Evolutionary conservation across 92 coral and sea anemone species (phyloP).

Genomic region (Meandrina meandrites): DNA sequence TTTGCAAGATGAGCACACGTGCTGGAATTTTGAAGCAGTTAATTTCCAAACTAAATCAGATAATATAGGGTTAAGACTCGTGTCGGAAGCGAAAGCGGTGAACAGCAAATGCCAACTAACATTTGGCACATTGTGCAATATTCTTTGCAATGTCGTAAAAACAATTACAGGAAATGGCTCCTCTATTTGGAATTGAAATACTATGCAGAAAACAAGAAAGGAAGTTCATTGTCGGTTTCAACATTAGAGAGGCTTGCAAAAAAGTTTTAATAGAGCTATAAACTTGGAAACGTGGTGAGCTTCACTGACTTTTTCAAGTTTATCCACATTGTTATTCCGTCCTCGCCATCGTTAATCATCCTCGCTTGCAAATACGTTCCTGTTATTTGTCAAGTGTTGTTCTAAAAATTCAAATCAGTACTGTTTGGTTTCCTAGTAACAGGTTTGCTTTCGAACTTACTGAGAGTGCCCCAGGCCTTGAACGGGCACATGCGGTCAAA

Average conservation of each 20-base stretch:
- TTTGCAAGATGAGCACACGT: background rate
- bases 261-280: background rate
- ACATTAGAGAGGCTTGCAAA: background rate
- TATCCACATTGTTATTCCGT: background rate
- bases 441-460: no score
- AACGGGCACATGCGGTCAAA: background rate
- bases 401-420: background rate
- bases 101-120: background rate
- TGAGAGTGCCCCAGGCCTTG: background rate
- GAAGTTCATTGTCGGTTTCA: background rate
- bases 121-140: background rate
- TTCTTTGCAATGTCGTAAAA: background rate
- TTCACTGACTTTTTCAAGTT: background rate
- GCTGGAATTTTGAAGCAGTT: background rate
- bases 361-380: background rate
- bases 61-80: background rate
- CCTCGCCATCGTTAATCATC: background rate
- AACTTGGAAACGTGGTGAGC: background rate
- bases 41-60: slow-evolving; percentile 5
- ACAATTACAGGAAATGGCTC: background rate
- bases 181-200: background rate
- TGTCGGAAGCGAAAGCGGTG: slow-evolving; percentile 4
- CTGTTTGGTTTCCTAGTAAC: background rate
- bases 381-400: background rate
- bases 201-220: background rate